A percentile compares a stretch with the other conserved stretches of the same genome.
Conservation (phyloP, 92 coral and sea anemone genomes). For the Epizoanthus illoricatus region DNA sequence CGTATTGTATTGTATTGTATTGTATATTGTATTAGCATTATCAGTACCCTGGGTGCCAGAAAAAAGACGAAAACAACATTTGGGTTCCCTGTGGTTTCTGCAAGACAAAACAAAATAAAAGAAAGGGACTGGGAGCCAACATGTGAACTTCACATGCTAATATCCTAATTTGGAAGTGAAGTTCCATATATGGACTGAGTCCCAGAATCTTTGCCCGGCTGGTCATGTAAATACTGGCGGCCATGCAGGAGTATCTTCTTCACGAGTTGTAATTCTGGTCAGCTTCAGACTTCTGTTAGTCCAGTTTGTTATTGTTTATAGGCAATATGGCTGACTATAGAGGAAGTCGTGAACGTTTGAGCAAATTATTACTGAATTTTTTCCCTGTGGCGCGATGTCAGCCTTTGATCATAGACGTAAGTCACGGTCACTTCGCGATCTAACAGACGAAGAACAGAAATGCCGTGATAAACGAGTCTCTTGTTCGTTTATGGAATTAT, state of each 20-base stretch:
- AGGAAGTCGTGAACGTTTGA: conserved; percentile 24
- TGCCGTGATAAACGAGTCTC: too few relatives aligned
- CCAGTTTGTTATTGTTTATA: conserved; percentile 9
- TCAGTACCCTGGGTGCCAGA: too few relatives aligned
- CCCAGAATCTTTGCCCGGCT: conserved; percentile 17
- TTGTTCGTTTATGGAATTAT: not conserved
- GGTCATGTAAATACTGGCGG: conserved; percentile 21
- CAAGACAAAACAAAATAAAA: too few relatives aligned
- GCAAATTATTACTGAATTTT: conserved; percentile 15
- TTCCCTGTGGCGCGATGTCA: conserved; percentile 53
- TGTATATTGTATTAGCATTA: too few relatives aligned
- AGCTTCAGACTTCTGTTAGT: not conserved
- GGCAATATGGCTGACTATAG: conserved; percentile 16
- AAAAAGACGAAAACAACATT: too few relatives aligned
- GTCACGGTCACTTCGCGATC: not conserved
- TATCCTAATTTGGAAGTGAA: conserved; percentile 24
- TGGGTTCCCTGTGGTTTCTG: too few relatives aligned
- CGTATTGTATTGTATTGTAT: too few relatives aligned
- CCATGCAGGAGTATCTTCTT: not conserved
- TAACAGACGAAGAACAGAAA: too few relatives aligned
- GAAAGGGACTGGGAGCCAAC: conserved; percentile 13
- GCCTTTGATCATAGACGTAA: conserved; percentile 56
- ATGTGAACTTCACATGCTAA: conserved; percentile 29
- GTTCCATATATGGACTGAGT: conserved; percentile 28
- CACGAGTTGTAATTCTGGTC: conserved; percentile 9